Base-by-base conservation (phyloP, 35 echinoderm and acorn worm genomes). In the Chiridota heheva region DNA sequence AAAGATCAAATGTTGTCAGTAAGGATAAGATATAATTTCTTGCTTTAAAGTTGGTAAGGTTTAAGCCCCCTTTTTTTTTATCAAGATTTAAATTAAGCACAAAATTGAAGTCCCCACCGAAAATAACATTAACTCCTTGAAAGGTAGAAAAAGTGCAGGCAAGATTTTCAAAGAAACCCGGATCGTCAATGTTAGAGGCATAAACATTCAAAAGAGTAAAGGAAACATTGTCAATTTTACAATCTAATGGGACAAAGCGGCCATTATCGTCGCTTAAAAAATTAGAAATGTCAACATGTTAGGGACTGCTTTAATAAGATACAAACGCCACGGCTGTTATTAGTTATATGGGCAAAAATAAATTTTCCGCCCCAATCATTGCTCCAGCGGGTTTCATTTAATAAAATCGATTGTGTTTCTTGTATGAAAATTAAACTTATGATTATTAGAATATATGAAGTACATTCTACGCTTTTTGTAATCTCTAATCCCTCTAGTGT, bases 271-370 rank as follows among this genome's bases (percentile, higher is more conserved):
- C 17, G 15, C 63, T 67, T 36, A 36, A 31, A 36, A 30, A 28
- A 35, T 36, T 17, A 36, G 63, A 36, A 67, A 28, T 67, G 63
- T 35, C 29, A 67, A 67, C 32, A 67, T 8, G 39, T 28, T 5
- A 18, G 63, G 63, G n/a, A n/a, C n/a, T n/a, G n/a, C n/a, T 67
- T 67, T 35, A 67, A 67, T 67, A 31, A 31, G 39, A 67, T 67
- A 36, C 29, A 4, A 16, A 36, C 18, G 39, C 63, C 63, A 28
- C 63, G 32, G 39, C 63, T 67, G 32, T 67, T 28, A 36, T 67
- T 67, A 35, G 63, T 67, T 33, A 18, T 12, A 27, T 58, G 55
- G 20, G 55, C 20, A 18, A 58, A 58, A 58, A 58, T 58, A 22
- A 58, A 58, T 58, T 27, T 58, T 12, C 55, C 55, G 29, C 55